Conservation (phyloP, 2,888 invertebrate species). For the Catocala fraxini region DNA sequence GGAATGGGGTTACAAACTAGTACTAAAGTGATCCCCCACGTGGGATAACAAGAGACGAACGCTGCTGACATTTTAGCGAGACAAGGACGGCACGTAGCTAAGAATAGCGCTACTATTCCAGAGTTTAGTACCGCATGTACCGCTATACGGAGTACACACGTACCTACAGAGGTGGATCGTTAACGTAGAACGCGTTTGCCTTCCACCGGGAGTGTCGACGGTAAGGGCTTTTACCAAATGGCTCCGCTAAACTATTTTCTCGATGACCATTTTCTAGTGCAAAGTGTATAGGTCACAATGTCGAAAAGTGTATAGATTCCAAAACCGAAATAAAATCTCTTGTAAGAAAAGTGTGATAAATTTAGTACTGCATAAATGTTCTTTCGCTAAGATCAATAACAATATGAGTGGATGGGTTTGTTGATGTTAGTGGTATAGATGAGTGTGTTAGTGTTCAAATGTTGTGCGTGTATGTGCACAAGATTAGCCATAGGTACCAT, state of each 20-base stretch:
- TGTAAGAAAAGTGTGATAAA: too few relatives aligned
- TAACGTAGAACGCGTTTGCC: conserved; percentile 31
- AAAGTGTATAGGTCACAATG: neutral
- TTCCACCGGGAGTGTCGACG: conserved; percentile 2
- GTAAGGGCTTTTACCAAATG: neutral
- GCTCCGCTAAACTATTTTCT: conserved; percentile 1
- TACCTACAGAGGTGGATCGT: conserved; percentile 30
- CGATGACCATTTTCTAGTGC: neutral
- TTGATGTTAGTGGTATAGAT: too few relatives aligned
- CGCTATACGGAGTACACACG: conserved; percentile 11
- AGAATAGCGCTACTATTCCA: conserved; percentile 43
- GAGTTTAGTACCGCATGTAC: conserved; percentile 37
- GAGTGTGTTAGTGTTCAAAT: too few relatives aligned
- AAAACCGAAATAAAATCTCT: too few relatives aligned
- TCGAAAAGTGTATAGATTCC: too few relatives aligned
- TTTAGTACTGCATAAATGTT: too few relatives aligned
- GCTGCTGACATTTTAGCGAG: conserved; percentile 27
- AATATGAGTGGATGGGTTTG: too few relatives aligned
- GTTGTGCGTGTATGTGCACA: too few relatives aligned
- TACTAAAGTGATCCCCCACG: neutral
- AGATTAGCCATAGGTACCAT: too few relatives aligned
- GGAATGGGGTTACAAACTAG: neutral
- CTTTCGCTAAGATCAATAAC: too few relatives aligned
- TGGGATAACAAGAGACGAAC: conserved; percentile 9
- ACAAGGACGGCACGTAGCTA: conserved; percentile 31